phyloP scores from a whole-genome alignment of 2,888 invertebrate species.

The Agriopis marginaria region DNA sequence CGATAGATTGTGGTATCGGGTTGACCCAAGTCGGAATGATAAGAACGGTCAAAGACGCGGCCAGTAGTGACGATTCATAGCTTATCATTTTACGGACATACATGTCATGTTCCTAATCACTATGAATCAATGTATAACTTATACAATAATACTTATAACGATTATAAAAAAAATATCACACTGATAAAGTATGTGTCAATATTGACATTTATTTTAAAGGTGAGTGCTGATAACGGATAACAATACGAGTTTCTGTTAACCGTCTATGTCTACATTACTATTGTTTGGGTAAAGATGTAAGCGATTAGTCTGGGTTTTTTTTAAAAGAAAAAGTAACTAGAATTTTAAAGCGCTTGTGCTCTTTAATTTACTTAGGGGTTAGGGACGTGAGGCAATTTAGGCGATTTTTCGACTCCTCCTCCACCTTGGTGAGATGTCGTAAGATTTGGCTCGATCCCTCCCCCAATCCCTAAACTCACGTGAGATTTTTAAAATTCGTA shows the following conservation, averaged over 20 bases:
- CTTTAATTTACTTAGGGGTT: no score
- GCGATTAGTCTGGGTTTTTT: no score
- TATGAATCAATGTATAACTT: conserved; percentile 4
- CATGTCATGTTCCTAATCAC: background rate
- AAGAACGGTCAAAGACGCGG: background rate
- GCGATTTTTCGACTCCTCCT: no score
- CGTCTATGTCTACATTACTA: no score
- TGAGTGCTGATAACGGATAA: conserved; percentile 10
- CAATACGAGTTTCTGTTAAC: background rate
- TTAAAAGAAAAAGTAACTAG: no score
- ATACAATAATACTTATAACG: background rate
- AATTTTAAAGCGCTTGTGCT: no score
- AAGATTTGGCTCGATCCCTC: no score
- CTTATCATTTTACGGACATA: background rate
- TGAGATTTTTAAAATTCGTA: no score
- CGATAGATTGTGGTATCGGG: background rate
- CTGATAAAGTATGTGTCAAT: conserved; percentile 1
- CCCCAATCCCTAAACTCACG: no score
- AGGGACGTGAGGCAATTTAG: no score
- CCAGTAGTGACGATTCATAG: background rate
- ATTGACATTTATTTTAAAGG: conserved; percentile 4
- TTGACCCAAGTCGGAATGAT: background rate
- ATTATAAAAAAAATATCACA: conserved; percentile 1
- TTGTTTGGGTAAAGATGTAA: no score
- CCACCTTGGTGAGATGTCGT: no score